phyloP scores from a whole-genome alignment of 2,797 vertebrate species.

The Rhabdomys pumilio region DNA sequence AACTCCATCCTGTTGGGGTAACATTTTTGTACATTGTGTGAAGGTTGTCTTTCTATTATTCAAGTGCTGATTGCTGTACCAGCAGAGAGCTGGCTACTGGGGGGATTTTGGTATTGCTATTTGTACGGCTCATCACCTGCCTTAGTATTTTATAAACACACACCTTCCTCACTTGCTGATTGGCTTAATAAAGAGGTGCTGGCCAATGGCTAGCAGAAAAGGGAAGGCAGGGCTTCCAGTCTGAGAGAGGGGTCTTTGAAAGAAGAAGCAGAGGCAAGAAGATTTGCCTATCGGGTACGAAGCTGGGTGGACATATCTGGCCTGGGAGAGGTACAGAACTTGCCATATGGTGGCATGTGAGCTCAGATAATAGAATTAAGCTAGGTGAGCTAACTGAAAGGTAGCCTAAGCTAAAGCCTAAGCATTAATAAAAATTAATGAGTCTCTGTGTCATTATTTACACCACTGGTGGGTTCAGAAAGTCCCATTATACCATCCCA shows the following conservation, averaged over 20 bases:
- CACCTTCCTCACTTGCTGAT: background rate
- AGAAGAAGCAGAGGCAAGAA: background rate
- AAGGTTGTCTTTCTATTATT: background rate
- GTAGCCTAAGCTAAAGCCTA: background rate
- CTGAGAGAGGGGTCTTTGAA: background rate
- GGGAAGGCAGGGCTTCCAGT: background rate
- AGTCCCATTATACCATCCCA: background rate
- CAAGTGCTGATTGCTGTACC: background rate
- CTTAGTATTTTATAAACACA: background rate
- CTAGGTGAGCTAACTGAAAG: background rate
- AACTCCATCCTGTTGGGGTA: background rate
- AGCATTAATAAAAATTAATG: background rate
- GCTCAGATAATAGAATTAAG: background rate
- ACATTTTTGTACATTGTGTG: background rate
- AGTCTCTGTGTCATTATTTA: background rate
- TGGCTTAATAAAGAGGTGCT: background rate
- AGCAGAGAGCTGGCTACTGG: background rate
- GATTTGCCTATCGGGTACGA: background rate
- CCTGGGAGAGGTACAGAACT: background rate
- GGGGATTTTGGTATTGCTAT: background rate
- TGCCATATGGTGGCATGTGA: background rate
- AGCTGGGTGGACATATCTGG: background rate
- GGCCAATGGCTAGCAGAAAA: background rate
- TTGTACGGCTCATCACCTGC: background rate
- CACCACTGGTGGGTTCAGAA: background rate